Evolutionary conservation across 2,888 invertebrate genomes (phyloP), one percentile per base, ranked within the genome.

Genomic region (Achlya flavicornis): DNA sequence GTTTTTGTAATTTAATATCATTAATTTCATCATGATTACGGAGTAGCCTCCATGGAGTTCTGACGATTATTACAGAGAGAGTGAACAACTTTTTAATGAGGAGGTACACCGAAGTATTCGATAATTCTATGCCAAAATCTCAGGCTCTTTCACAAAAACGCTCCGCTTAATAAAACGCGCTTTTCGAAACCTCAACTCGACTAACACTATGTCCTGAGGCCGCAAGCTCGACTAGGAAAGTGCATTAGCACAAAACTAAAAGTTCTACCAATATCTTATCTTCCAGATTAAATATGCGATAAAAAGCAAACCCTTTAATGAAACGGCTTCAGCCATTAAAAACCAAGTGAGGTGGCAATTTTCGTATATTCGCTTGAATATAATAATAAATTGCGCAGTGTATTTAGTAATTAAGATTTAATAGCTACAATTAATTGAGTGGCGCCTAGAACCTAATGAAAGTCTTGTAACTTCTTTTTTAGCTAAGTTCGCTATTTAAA

Each of bases 201-300:
- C 75, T 14, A 61, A 70, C 63, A 70, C 63, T 58, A 35, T 72
- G n/a, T 38, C 3, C 68, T 67, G 76, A 70, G 76, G 81, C 81
- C 66, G 61, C 64, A 70, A 68, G 68, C 67, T 67, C 64, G 72
- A 89, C 88, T 76, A 80, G 83, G 79, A 77, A 88, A 87, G 70
- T 88, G 87, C 89, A 89, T 89, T 89, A 89, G 80, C 68, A 65
- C 62, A 64, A 62, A 72, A 72, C 67, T 38, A 68, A 65, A 38
- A 43, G 64, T 58, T 48, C 67, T 67, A 74, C 71, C 63, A 61
- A 32, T 58, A 48, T 65, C 68, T 72, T 74, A 77, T 74, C 72
- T 69, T 57, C 63, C 53, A 72, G 69, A 72, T 74, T 74, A 71
- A 69, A 60, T 60, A 61, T 59, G 62, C 11, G 1, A 57, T 65